Conservation (phyloP, 1,140 invertebrate species). For the Dendroctonus valens region DNA sequence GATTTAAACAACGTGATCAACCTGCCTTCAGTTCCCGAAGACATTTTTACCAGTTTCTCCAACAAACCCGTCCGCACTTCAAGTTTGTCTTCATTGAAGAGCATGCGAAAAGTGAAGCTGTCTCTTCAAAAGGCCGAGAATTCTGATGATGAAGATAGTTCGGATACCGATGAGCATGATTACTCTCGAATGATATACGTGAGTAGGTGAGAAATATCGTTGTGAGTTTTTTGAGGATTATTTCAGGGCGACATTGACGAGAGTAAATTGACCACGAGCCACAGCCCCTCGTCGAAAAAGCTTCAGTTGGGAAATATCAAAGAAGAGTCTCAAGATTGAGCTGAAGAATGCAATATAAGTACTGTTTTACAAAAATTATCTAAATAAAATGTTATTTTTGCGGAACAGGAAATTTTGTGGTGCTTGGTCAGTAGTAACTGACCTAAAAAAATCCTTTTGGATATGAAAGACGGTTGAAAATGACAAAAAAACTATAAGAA, state of each 20-base stretch:
- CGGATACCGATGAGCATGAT: slow-evolving; percentile 47
- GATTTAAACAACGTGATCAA: slow-evolving; percentile 49
- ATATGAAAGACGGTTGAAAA: too few species aligned
- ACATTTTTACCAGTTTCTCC: slow-evolving; percentile 49
- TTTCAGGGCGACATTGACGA: slow-evolving; percentile 42
- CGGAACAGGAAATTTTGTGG: too few species aligned
- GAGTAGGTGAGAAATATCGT: background rate
- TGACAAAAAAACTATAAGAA: too few species aligned
- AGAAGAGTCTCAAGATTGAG: slow-evolving; percentile 45
- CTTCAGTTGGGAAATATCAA: slow-evolving; percentile 44
- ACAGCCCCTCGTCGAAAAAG: slow-evolving; percentile 38
- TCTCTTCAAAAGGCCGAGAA: slow-evolving; percentile 49
- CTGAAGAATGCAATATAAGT: background rate
- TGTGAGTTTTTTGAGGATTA: background rate
- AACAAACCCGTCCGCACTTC: slow-evolving; percentile 46
- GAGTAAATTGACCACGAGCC: slow-evolving; percentile 10
- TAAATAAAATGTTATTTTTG: too few species aligned
- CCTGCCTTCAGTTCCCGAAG: slow-evolving; percentile 51
- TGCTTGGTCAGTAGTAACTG: too few species aligned
- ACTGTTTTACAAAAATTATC: too few species aligned
- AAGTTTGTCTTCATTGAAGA: slow-evolving; percentile 51
- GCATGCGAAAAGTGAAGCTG: slow-evolving; percentile 50
- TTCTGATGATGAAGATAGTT: slow-evolving; percentile 49
- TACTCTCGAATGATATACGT: slow-evolving; percentile 34
- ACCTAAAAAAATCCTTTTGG: too few species aligned